Conservation (phyloP, 2,113 vertebrate species). For the Empidonax traillii region DNA sequence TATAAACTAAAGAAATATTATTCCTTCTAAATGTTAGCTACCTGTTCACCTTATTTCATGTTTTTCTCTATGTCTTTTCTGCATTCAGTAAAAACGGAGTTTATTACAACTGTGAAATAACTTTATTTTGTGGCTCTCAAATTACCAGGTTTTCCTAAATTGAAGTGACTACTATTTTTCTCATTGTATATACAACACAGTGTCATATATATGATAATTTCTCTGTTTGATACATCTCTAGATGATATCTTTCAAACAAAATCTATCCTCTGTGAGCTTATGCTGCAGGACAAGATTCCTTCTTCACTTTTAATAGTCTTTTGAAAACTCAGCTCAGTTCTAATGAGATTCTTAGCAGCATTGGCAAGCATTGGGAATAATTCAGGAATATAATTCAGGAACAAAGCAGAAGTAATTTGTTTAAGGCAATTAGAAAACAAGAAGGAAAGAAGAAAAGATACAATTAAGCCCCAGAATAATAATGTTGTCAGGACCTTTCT, state of each 20-base stretch:
- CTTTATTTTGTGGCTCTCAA: not conserved
- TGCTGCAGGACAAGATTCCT: not conserved
- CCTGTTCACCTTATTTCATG: not conserved
- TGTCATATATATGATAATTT: not conserved
- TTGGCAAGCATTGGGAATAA: not conserved
- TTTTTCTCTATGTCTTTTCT: not conserved
- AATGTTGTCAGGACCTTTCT: not conserved
- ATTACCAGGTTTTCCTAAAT: not conserved
- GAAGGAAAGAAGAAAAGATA: not conserved
- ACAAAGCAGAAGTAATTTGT: not conserved
- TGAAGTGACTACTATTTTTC: not conserved
- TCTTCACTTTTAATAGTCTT: not conserved
- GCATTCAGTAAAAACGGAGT: not conserved
- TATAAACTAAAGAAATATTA: not conserved
- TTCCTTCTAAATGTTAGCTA: not conserved
- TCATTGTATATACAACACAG: not conserved
- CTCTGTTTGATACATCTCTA: not conserved
- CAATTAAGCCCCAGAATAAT: not conserved
- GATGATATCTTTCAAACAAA: not conserved
- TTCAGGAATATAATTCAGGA: not conserved
- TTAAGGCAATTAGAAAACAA: not conserved
- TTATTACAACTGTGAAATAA: not conserved
- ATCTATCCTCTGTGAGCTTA: not conserved
- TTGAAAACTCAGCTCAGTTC: not conserved
- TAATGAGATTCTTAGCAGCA: not conserved